Evolutionary conservation across 1,140 invertebrate species (phyloP), one percentile per base, ranked within the genome.

Genomic region (Camponotus vicinus): DNA sequence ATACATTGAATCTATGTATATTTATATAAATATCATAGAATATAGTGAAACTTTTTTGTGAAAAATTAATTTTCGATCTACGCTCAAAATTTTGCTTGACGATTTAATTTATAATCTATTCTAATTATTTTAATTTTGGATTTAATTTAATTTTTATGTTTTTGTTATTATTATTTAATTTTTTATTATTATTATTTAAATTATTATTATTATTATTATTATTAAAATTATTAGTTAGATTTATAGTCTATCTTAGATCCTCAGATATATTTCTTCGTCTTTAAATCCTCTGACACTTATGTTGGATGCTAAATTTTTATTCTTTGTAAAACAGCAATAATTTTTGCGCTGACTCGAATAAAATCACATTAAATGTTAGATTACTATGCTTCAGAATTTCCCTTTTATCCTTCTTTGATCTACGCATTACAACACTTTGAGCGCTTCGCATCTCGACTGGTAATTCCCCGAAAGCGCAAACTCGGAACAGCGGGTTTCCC

Each of bases 11-110:
- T 92, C 78, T 85, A 59, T 92, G 85, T 88, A 27, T 27, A 92
- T 90, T 91, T 91, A 93, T 93, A 92, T 93, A 93, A 92, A 93
- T 93, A 93, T 92, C 88, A 59, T 91, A 93, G 86, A 92, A 78
- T 83, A 86, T 86, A 91, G 88, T 91, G 90, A 92, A 85, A 85
- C 27, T 27, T 45, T 32, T 69, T 15, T 15, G 4, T 21, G 18
- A 18, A 70, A 80, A 7, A 80, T 15, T 27, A 57, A 15, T 32
- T 57, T 13, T 57, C 21, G 5, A 70, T 4, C 18, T 13, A 15
- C n/a, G 49, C n/a, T 52, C 27, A 42, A 57, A 32, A 59, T 40
- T 57, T 32, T 32, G 40, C 42, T 13, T 6, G 15, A 59, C 9
- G 9, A 63, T 42, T 40, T 40, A 40, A 40, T 40, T 40, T 40